phyloP scores from a whole-genome alignment of 2,888 invertebrate species.

The Lycia hirtaria region DNA sequence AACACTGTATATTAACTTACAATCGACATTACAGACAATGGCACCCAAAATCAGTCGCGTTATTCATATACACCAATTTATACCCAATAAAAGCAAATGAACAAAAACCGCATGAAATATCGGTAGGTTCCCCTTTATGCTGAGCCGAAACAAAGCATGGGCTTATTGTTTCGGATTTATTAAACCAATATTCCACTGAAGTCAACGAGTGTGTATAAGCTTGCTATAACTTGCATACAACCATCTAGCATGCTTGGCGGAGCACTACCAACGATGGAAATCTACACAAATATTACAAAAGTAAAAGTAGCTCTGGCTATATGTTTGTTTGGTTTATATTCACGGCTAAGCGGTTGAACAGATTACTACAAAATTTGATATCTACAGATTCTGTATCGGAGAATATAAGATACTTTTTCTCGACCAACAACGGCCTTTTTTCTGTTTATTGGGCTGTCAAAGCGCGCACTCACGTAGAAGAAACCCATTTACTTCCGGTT shows the following conservation, averaged over 20 bases:
- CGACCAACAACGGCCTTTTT: too few relatives aligned
- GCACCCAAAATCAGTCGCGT: slow-evolving; percentile 30
- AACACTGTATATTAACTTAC: not conserved
- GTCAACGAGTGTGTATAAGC: slow-evolving; percentile 34
- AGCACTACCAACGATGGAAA: not conserved
- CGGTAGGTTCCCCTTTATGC: slow-evolving; percentile 41
- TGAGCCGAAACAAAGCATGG: slow-evolving; percentile 40
- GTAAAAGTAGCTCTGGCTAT: not conserved
- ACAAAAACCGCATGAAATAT: slow-evolving; percentile 45
- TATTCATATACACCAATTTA: slow-evolving; percentile 43
- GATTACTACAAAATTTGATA: too few relatives aligned
- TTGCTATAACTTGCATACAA: slow-evolving; percentile 34
- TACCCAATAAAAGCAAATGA: slow-evolving; percentile 44
- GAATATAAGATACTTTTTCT: too few relatives aligned
- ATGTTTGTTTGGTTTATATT: not conserved
- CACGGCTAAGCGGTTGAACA: not conserved
- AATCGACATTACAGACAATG: slow-evolving; percentile 25
- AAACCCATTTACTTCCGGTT: too few relatives aligned
- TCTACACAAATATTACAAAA: not conserved
- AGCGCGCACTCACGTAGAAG: too few relatives aligned
- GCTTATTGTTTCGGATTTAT: slow-evolving; percentile 44
- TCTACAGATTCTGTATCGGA: too few relatives aligned
- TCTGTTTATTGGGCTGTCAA: too few relatives aligned
- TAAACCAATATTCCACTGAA: slow-evolving; percentile 43
- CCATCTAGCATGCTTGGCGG: slow-evolving; percentile 8